A percentile compares a stretch with the other conserved stretches of the same genome.
phyloP scores from a whole-genome alignment of 2,797 vertebrate species.

The Xiphorhynchus erythropygius region DNA sequence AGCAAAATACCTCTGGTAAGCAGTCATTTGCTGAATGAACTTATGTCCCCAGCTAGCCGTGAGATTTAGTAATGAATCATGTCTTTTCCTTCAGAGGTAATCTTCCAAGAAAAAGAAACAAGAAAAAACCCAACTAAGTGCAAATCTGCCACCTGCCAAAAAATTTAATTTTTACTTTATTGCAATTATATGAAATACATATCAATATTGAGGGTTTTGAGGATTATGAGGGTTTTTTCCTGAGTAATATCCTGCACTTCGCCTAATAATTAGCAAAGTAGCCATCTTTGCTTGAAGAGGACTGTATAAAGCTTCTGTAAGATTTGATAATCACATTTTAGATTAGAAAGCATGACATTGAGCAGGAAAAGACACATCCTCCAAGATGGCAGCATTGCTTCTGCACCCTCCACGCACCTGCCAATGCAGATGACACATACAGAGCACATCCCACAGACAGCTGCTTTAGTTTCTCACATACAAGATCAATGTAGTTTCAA shows the following conservation, averaged over 20 bases:
- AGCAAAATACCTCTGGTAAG: background rate
- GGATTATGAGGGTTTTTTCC: background rate
- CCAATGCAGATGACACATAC: background rate
- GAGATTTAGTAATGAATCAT: background rate
- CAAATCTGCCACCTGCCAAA: background rate
- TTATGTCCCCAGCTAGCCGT: background rate
- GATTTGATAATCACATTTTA: background rate
- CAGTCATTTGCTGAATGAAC: background rate
- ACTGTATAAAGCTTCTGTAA: background rate
- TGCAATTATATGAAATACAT: background rate
- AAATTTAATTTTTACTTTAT: background rate
- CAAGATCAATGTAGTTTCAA: background rate
- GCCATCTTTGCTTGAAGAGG: background rate
- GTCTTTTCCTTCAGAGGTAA: background rate
- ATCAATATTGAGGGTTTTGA: background rate
- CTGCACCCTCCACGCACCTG: background rate
- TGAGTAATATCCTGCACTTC: background rate
- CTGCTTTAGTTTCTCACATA: background rate
- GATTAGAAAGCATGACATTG: accelerated
- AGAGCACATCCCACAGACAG: background rate
- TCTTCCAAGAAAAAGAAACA: background rate
- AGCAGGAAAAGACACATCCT: background rate
- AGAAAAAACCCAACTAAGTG: background rate
- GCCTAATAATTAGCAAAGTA: background rate
- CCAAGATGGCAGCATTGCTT: background rate